A percentile compares a stretch with the other conserved stretches of the same genome.
These are phyloP conservation scores for Pongo pygmaeus DNA, from an alignment of 2,113 vertebrate genomes.

Conservation along the genomic window DNA sequence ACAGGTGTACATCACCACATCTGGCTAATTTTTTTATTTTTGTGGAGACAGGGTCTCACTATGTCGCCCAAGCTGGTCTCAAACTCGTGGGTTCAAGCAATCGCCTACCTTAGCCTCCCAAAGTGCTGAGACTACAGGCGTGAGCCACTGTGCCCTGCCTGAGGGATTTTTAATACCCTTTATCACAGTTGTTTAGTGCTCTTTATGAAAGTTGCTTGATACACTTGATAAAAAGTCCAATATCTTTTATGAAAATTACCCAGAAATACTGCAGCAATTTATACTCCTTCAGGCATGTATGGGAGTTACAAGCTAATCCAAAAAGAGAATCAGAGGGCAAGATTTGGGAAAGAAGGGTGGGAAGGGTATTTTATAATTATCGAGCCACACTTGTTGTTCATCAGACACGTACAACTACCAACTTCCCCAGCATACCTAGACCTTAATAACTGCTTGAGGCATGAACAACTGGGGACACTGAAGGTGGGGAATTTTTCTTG, in stretches of 20 bases:
- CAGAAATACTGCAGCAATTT: background rate
- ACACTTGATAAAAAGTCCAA: background rate
- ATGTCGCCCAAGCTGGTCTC: no score
- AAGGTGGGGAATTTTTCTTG: background rate
- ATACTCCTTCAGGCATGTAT: rapidly evolving
- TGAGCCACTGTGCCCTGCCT: no score
- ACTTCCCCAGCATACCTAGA: background rate
- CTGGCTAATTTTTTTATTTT: background rate
- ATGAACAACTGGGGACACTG: rapidly evolving
- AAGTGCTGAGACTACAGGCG: no score
- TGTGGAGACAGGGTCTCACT: no score
- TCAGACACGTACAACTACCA: rapidly evolving
- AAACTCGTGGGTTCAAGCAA: no score
- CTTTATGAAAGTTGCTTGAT: background rate
- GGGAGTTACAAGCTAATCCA: background rate
- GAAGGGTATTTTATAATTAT: background rate
- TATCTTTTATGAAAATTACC: background rate
- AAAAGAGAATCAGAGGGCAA: background rate
- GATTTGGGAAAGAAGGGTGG: background rate
- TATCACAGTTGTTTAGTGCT: background rate
- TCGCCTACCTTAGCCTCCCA: no score
- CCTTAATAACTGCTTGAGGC: background rate
- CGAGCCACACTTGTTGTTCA: background rate
- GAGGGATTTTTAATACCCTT: background rate
- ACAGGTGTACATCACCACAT: no score